A percentile compares a stretch with the other conserved stretches of the same genome.
phyloP scores from a whole-genome alignment of 2,797 vertebrate genomes.

The Pogonophryne albipinna region DNA sequence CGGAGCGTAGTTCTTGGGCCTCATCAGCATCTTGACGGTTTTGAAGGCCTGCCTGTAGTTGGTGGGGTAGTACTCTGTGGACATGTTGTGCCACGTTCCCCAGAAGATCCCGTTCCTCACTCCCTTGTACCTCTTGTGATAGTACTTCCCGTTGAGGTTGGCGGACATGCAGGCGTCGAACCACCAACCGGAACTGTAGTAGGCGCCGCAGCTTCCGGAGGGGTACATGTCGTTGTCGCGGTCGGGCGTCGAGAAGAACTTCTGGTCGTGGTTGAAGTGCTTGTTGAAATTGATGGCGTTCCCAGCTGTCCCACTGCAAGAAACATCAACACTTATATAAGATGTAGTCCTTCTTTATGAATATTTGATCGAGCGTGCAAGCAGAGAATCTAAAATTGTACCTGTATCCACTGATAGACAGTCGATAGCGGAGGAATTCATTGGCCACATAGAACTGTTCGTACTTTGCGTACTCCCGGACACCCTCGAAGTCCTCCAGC shows the following conservation, averaged over 20 bases:
- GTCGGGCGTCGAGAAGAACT: slow-evolving; percentile 95
- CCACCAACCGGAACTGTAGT: slow-evolving; percentile 99
- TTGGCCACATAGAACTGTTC: slow-evolving; percentile 95
- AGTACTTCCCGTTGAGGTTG: slow-evolving; percentile 98
- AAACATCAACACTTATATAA: slow-evolving; percentile 12
- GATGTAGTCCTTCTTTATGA: background rate
- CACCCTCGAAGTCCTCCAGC: slow-evolving; percentile 92
- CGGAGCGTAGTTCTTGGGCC: slow-evolving; percentile 90
- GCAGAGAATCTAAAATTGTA: slow-evolving; percentile 38
- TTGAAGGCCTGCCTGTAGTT: slow-evolving; percentile 92
- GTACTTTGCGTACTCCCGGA: slow-evolving; percentile 91
- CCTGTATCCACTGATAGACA: slow-evolving; percentile 88
- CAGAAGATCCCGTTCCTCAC: slow-evolving; percentile 97
- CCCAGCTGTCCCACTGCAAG: slow-evolving; percentile 92
- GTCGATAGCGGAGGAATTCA: slow-evolving; percentile 91
- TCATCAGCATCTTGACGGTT: slow-evolving; percentile 95
- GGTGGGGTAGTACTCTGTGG: slow-evolving; percentile 83
- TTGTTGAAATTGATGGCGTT: slow-evolving; percentile 92
- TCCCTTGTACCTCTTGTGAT: slow-evolving; percentile 94
- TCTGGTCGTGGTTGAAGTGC: slow-evolving; percentile 94
- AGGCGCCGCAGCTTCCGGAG: slow-evolving; percentile 93
- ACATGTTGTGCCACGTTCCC: slow-evolving; percentile 94
- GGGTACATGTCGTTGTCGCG: slow-evolving; percentile 94
- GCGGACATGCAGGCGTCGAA: slow-evolving; percentile 97
- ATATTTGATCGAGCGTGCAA: slow-evolving; percentile 23